Evolutionary conservation across 2,888 invertebrate genomes (phyloP).

Genomic region (Cryptocephalus moraei): DNA sequence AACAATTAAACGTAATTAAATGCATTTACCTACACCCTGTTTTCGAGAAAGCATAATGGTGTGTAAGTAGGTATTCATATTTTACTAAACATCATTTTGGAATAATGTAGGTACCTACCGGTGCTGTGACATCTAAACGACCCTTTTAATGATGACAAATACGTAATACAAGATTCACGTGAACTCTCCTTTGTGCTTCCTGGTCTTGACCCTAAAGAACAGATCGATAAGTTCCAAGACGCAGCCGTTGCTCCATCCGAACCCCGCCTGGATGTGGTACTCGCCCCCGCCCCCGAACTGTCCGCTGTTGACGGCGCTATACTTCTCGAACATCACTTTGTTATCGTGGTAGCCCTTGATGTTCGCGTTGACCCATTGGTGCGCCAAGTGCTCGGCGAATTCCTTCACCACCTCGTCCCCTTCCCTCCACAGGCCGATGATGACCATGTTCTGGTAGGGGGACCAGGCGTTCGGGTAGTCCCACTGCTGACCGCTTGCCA

Average conservation of each 20-base stretch:
- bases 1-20: no score
- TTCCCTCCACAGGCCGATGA: conserved; percentile 52
- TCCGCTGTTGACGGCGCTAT: conserved; percentile 54
- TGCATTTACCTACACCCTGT: no score
- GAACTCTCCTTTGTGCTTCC: conserved; percentile 9
- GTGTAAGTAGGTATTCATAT: no score
- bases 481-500: conserved; percentile 58
- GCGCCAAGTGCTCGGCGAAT: conserved; percentile 52
- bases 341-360: conserved; percentile 50
- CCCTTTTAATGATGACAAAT: no score
- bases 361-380: conserved; percentile 59
- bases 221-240: conserved; percentile 47
- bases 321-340: conserved; percentile 62
- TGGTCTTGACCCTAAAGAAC: conserved; percentile 17
- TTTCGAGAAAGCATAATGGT: no score
- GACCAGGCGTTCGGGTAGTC: conserved; percentile 83
- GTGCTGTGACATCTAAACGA: no score
- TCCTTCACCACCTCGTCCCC: conserved; percentile 43
- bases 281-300: conserved; percentile 68
- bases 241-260: conserved; percentile 32
- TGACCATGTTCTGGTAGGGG: conserved; percentile 64
- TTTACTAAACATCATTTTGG: no score
- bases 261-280: conserved; percentile 37
- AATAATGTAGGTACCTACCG: no score
- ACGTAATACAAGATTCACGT: no score